Conservation (phyloP, 2,888 invertebrate species). For the Apocheima hispidaria region DNA sequence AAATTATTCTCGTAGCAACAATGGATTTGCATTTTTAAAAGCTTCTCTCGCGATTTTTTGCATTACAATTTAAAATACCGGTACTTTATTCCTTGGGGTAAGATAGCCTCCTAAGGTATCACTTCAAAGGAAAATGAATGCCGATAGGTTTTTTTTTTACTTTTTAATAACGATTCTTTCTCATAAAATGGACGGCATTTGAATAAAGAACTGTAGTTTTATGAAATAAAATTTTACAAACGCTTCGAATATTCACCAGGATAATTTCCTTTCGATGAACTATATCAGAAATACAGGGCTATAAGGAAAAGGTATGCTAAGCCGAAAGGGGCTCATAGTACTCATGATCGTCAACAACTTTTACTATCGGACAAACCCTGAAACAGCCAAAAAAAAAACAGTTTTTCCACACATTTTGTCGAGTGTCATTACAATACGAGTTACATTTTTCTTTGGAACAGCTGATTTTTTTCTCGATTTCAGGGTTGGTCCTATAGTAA, state of each 20-base stretch:
- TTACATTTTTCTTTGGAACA: too few species aligned
- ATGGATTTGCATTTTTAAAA: conserved; percentile 38
- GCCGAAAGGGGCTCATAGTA: too few species aligned
- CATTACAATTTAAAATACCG: conserved; percentile 35
- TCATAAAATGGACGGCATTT: conserved; percentile 38
- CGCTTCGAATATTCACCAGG: not conserved
- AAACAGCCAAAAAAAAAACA: too few species aligned
- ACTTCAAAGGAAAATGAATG: conserved; percentile 45
- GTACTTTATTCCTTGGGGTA: conserved; percentile 32
- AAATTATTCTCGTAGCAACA: conserved; percentile 38
- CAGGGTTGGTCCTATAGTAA: too few species aligned
- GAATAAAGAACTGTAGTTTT: conserved; percentile 33
- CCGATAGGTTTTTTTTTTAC: conserved; percentile 43
- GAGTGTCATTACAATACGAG: too few species aligned
- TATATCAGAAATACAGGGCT: not conserved
- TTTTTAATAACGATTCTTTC: conserved; percentile 46
- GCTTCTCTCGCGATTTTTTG: conserved; percentile 18
- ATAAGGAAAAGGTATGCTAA: too few species aligned
- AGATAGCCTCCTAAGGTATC: conserved; percentile 35
- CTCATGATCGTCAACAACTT: too few species aligned
- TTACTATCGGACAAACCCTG: too few species aligned
- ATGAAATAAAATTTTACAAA: not conserved
- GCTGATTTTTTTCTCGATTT: too few species aligned
- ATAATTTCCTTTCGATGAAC: not conserved
- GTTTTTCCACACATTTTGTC: too few species aligned